Evolutionary conservation across 2,888 invertebrate genomes (phyloP).

Genomic region (Dysmachus trigonus): DNA sequence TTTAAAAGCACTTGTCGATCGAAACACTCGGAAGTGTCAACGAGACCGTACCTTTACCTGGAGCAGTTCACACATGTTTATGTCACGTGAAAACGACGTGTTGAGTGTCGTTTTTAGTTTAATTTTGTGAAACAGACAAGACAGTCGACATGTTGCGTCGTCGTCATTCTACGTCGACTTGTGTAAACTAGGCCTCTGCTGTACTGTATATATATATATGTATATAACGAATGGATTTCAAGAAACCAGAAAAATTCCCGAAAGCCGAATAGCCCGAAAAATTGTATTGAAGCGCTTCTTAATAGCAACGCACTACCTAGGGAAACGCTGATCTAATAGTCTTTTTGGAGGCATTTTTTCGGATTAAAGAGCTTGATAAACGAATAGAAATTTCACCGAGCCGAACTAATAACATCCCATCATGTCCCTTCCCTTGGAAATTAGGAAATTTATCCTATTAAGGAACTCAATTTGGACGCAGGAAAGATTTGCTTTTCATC

Average conservation of each 20-base stretch:
- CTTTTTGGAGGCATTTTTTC: not conserved
- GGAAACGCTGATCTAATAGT: not conserved
- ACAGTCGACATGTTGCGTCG: not conserved
- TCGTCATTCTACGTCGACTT: not conserved
- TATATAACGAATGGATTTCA: not conserved
- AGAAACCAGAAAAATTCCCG: not conserved
- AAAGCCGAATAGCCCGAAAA: no score
- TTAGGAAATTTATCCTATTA: slow-evolving; percentile 9
- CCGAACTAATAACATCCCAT: not conserved
- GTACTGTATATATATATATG: no score
- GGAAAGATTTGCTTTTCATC: slow-evolving; percentile 25
- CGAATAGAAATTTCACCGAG: not conserved
- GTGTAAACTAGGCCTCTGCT: not conserved
- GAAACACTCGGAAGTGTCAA: no score
- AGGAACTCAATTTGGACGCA: not conserved
- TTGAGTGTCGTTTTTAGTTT: not conserved
- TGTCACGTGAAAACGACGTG: not conserved
- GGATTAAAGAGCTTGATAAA: not conserved
- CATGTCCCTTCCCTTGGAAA: not conserved
- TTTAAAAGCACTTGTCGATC: not conserved
- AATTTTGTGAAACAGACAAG: no score
- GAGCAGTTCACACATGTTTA: not conserved
- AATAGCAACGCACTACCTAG: not conserved
- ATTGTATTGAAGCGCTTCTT: not conserved
- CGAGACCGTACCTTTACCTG: not conserved